These are phyloP conservation scores for Sminthurinus aureus DNA, from an alignment of 2,888 invertebrate genomes.

Conservation along the genomic window DNA sequence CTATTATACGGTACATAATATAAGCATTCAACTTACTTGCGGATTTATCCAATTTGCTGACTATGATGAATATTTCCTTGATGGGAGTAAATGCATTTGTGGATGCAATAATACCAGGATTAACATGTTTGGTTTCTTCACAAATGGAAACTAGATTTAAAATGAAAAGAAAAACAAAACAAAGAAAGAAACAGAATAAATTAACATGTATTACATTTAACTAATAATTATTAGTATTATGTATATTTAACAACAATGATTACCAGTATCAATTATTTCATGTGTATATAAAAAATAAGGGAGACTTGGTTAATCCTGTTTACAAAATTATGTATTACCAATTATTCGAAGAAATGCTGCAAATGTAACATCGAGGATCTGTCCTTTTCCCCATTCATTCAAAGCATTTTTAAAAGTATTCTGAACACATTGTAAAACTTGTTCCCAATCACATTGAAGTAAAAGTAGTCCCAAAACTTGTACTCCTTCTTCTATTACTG, in stretches of 20 bases:
- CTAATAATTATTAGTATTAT: not conserved
- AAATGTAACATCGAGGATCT: constrained; percentile 40
- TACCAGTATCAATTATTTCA: too few species aligned
- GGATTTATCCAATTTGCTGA: not conserved
- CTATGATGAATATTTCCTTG: not conserved
- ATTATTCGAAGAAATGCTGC: constrained; percentile 28
- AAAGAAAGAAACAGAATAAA: constrained; percentile 6
- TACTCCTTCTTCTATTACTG: constrained; percentile 25
- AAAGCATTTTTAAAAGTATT: not conserved
- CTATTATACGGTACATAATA: not conserved
- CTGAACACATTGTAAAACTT: constrained; percentile 28
- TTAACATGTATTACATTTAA: not conserved
- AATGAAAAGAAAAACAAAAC: constrained; percentile 22
- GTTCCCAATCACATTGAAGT: constrained; percentile 31
- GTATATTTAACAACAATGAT: too few species aligned
- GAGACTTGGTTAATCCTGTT: not conserved
- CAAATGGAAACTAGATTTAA: constrained; percentile 10
- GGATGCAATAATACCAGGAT: not conserved
- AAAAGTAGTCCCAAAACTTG: constrained; percentile 33
- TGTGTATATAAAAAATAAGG: not conserved
- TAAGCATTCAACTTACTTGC: not conserved
- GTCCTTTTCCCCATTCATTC: constrained; percentile 29
- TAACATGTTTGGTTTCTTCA: constrained; percentile 5
- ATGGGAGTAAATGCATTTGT: not conserved
- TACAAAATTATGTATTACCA: constrained; percentile 34